Evolutionary conservation across 2,888 invertebrate genomes (phyloP), one percentile per base, ranked within the genome.

Genomic region (Icerya purchasi): DNA sequence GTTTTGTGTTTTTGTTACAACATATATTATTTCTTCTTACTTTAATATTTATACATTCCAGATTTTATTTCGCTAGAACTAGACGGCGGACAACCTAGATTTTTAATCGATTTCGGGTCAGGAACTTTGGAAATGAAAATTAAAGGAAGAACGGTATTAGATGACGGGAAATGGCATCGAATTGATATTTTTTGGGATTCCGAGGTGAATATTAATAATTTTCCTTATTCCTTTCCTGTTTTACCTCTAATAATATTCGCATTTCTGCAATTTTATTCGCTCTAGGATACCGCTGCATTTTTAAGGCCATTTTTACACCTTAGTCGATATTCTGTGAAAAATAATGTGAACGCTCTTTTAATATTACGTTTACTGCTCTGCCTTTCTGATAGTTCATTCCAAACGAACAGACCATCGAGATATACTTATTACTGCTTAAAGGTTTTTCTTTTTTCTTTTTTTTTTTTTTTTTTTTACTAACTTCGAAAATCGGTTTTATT

Each of bases 81-180:
- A 68, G 87, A 89, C 69, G 81, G 89, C 62, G 96, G 96, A 21
- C 86, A 86, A 70, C 94, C 94, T 0, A 76, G 90, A 63, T 74
- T 97, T 52, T 76, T 92, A 14, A 82, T 97, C 62, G 92, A 96
- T 73, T 93, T 96, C 71, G 97, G 97, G 1, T 90, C 91, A 0
- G 93, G 94, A 22, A 91, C 92, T 0, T 74, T 89, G 64, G 92
- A 90, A 71, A 73, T 87, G 57, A 78, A 84, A 69, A 86, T 89
- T 0, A 86, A 86, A 73, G 86, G 87, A 0, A 86, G 87, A 68
- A 83, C 84, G 70, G 82, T 84, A 0, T 74, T 94, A 62, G 89
- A 92, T 69, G 97, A 99, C 70, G 97, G 96, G 3, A 88, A 91
- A 71, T 98, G 98, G 97, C 98, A 99, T 73, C 80, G 91, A 61